These are phyloP conservation scores for Callimorpha dominula DNA, from an alignment of 2,888 invertebrate species.

Conservation along the genomic window DNA sequence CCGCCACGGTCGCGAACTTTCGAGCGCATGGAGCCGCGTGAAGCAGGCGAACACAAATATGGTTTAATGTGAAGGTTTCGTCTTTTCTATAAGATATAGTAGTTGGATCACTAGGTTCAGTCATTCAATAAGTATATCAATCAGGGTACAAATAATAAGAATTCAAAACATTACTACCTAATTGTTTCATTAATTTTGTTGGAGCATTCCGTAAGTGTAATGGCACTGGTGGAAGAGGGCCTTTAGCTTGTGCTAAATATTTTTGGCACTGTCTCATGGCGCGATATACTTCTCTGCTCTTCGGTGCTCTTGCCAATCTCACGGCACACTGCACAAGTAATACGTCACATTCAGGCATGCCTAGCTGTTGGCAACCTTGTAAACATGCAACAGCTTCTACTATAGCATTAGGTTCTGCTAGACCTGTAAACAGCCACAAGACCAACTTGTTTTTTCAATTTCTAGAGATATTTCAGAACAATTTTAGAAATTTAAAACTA, in stretches of 20 bases:
- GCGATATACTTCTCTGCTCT: conserved; percentile 88
- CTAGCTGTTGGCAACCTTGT: conserved; percentile 92
- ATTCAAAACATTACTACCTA: conserved; percentile 81
- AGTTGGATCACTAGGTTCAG: too few species aligned
- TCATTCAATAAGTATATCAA: background rate
- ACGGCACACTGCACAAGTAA: conserved; percentile 92
- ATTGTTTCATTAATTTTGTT: conserved; percentile 91
- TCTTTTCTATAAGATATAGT: too few species aligned
- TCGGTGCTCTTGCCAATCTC: conserved; percentile 92
- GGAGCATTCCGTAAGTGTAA: conserved; percentile 93
- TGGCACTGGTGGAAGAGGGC: conserved; percentile 91
- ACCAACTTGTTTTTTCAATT: background rate
- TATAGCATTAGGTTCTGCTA: conserved; percentile 89
- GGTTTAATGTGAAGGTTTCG: too few species aligned
- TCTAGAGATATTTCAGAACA: background rate
- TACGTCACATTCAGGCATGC: conserved; percentile 94
- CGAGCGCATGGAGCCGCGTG: too few species aligned
- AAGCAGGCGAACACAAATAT: too few species aligned
- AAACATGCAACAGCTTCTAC: conserved; percentile 91
- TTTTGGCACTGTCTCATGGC: conserved; percentile 88
- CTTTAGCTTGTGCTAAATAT: conserved; percentile 87
- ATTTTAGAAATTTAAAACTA: background rate
- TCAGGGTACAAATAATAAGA: background rate
- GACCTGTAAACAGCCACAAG: conserved; percentile 75
- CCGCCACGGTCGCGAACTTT: too few species aligned